A percentile compares a stretch with the other conserved stretches of the same genome.
Conservation (phyloP, 2,797 vertebrate species). For the Morelia viridis region DNA sequence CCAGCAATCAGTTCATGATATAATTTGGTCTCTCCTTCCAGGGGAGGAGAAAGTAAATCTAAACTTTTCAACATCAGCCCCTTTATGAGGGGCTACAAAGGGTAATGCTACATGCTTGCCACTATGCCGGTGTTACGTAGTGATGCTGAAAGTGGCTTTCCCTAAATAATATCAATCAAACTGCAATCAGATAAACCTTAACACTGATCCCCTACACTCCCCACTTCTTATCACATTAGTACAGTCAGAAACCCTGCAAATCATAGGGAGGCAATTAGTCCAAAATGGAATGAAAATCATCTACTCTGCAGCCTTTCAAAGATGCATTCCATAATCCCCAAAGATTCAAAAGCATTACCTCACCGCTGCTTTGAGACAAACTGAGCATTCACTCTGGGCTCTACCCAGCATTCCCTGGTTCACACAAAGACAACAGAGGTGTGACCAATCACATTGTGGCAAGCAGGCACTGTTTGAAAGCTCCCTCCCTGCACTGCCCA, state of each 20-base stretch:
- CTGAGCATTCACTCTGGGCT: conserved; percentile 85
- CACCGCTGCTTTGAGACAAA: conserved; percentile 83
- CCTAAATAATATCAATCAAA: conserved; percentile 13
- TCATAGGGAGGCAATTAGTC: conserved; percentile 62
- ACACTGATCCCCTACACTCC: conserved; percentile 39
- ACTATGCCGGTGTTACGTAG: background rate
- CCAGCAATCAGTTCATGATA: background rate
- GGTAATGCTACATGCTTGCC: background rate
- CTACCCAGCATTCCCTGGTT: conserved; percentile 88
- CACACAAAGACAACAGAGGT: conserved; percentile 95
- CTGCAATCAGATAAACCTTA: conserved; percentile 32
- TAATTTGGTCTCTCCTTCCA: background rate
- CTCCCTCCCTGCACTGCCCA: conserved; percentile 81
- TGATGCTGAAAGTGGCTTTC: conserved; percentile 19
- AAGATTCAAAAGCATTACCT: conserved; percentile 78
- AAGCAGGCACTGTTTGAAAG: conserved; percentile 77
- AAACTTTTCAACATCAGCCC: background rate
- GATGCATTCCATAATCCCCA: conserved; percentile 75
- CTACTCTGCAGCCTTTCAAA: conserved; percentile 74
- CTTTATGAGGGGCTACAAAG: background rate
- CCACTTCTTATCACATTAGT: conserved; percentile 37
- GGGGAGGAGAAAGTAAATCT: conserved; percentile 7
- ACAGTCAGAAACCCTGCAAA: conserved; percentile 22
- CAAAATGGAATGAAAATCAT: conserved; percentile 67
- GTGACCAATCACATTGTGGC: conserved; percentile 92